Conservation (phyloP, 2,888 invertebrate species). For the Nemotelus nigrinus region DNA sequence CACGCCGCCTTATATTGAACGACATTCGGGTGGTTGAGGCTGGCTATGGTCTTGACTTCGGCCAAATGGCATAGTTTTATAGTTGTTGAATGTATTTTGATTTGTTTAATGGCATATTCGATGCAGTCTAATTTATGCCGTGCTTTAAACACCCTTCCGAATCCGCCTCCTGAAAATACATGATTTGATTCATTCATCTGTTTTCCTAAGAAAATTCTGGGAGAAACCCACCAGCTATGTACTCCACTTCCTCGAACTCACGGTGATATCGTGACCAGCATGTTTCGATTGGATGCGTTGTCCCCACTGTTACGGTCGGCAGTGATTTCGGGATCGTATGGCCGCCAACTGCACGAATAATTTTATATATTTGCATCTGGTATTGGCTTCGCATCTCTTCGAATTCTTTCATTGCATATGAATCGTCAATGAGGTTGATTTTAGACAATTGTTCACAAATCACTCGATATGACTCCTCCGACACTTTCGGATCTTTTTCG, state of each 20-base stretch:
- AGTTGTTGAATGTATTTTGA: constrained; percentile 72
- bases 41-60: constrained; percentile 84
- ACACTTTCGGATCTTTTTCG: constrained; percentile 70
- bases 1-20: constrained; percentile 86
- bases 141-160: constrained; percentile 80
- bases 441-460: constrained; percentile 75
- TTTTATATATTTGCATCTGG: constrained; percentile 72
- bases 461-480: constrained; percentile 71
- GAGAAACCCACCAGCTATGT: constrained; percentile 67
- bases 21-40: constrained; percentile 80
- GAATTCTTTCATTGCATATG: constrained; percentile 75
- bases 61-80: constrained; percentile 73
- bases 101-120: constrained; percentile 84
- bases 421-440: constrained; percentile 76
- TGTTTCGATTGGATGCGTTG: constrained; percentile 64
- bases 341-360: constrained; percentile 71
- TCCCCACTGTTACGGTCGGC: constrained; percentile 67
- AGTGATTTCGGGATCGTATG: constrained; percentile 67
- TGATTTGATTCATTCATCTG: constrained; percentile 51
- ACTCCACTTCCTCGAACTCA: constrained; percentile 76
- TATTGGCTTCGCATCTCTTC: constrained; percentile 75
- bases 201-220: not conserved
- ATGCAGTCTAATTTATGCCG: constrained; percentile 78
- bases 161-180: constrained; percentile 69
- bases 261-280: constrained; percentile 73